Evolutionary conservation across 2,888 invertebrate species (phyloP).

Genomic region (Xestobium rufovillosum): DNA sequence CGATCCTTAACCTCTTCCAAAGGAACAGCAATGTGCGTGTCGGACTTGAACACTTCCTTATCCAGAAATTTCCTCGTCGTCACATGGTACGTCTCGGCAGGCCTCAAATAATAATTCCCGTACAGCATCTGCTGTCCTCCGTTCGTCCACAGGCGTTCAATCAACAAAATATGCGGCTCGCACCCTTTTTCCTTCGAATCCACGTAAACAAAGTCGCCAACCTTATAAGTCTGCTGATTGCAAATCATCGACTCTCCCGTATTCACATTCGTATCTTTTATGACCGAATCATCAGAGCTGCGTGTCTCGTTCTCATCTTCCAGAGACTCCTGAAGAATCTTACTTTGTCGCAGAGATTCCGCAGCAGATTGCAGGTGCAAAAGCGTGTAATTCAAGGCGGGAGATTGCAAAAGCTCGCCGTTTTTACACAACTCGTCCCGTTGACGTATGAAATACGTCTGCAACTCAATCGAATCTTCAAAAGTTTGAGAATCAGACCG

Average conservation of each 20-base stretch:
- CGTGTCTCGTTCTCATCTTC: constrained; percentile 65
- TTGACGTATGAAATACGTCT: constrained; percentile 79
- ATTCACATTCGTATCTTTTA: constrained; percentile 34
- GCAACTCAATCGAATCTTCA: constrained; percentile 91
- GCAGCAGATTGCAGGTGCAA: constrained; percentile 68
- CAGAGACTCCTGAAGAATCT: constrained; percentile 66
- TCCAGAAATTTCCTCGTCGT: constrained; percentile 92
- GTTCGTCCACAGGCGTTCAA: constrained; percentile 72
- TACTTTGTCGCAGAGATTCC: constrained; percentile 67
- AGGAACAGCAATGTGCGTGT: constrained; percentile 75
- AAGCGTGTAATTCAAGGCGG: constrained; percentile 75
- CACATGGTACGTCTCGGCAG: constrained; percentile 93
- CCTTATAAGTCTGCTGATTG: constrained; percentile 67
- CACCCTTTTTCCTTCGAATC: constrained; percentile 57
- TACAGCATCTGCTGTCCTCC: constrained; percentile 81
- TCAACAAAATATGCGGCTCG: constrained; percentile 60
- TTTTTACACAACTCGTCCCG: constrained; percentile 66
- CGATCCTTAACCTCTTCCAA: constrained; percentile 78
- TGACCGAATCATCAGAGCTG: constrained; percentile 44
- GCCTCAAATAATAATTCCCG: constrained; percentile 86
- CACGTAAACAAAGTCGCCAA: constrained; percentile 91
- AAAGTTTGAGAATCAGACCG: constrained; percentile 92
- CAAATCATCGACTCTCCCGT: constrained; percentile 57
- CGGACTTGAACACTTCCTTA: constrained; percentile 95
- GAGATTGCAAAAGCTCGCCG: constrained; percentile 73